phyloP scores from a whole-genome alignment of 1,140 invertebrate genomes.

The Drosophila mojavensis region DNA sequence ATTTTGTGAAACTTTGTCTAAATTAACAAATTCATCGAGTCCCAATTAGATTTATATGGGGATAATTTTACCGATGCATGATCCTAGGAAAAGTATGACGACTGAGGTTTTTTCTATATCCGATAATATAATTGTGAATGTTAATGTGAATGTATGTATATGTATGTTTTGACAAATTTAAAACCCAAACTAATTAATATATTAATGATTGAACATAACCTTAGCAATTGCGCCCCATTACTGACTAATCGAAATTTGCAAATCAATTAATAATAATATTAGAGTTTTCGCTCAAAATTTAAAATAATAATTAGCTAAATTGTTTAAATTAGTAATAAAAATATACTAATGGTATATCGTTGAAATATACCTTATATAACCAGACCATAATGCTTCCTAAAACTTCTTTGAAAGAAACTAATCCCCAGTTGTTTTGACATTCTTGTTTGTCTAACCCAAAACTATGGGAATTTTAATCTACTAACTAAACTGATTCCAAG shows the following conservation, averaged over 20 bases:
- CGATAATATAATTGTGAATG: conserved; percentile 35
- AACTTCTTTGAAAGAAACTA: conserved; percentile 32
- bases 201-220: conserved; percentile 45
- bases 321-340: conserved; percentile 19
- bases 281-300: conserved; percentile 55
- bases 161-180: conserved; percentile 26
- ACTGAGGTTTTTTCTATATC: conserved; percentile 45
- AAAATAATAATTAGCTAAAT: conserved; percentile 33
- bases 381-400: conserved; percentile 55
- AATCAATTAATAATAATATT: conserved; percentile 42
- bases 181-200: conserved; percentile 38
- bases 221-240: conserved; percentile 34
- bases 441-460: conserved; percentile 9
- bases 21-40: conserved; percentile 23
- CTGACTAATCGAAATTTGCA: conserved; percentile 41
- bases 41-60: conserved; percentile 24
- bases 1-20: conserved; percentile 41
- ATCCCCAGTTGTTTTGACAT: conserved; percentile 7
- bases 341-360: conserved; percentile 2
- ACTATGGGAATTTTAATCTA: conserved; percentile 36
- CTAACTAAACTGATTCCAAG: conserved; percentile 44
- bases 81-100: conserved; percentile 35
- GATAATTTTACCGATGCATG: conserved; percentile 12
- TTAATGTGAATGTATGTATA: conserved; percentile 37
- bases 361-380: conserved; percentile 25